Percentiles rank a stretch among this genome's conserved stretches.
These are phyloP conservation scores for Callyntrura sp. DNA, from an alignment of 2,888 invertebrate species.

Conservation along the genomic window DNA sequence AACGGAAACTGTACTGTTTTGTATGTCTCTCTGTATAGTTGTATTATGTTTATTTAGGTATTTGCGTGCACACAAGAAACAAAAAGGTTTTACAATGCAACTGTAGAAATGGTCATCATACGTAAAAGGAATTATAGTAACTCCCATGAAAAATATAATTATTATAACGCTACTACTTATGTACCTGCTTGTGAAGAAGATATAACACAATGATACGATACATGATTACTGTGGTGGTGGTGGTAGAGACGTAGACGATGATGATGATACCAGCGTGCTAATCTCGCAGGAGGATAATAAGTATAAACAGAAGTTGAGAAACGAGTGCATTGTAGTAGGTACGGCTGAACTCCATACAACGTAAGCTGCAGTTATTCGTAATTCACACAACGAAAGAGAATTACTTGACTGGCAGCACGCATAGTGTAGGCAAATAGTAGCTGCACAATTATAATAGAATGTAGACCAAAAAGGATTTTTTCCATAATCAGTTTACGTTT, in stretches of 20 bases:
- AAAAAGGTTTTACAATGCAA: background rate
- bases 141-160: slow-evolving; percentile 27
- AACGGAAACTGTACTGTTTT: slow-evolving; percentile 12
- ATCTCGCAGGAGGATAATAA: slow-evolving; percentile 11
- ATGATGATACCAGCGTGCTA: slow-evolving; percentile 16
- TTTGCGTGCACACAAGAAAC: too few species aligned
- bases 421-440: too few species aligned
- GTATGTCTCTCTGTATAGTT: background rate
- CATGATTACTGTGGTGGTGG: background rate
- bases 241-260: background rate
- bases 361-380: too few species aligned
- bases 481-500: slow-evolving; percentile 7
- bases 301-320: background rate
- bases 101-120: slow-evolving; percentile 11
- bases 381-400: too few species aligned
- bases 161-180: slow-evolving; percentile 34
- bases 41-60: background rate
- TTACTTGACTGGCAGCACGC: too few species aligned
- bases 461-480: background rate
- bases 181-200: slow-evolving; percentile 12
- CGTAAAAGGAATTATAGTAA: slow-evolving; percentile 1
- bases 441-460: too few species aligned
- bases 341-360: too few species aligned
- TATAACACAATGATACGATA: background rate
- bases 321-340: background rate